Evolutionary conservation across 2,113 vertebrate species (phyloP).

Genomic region (Furnarius figulus): DNA sequence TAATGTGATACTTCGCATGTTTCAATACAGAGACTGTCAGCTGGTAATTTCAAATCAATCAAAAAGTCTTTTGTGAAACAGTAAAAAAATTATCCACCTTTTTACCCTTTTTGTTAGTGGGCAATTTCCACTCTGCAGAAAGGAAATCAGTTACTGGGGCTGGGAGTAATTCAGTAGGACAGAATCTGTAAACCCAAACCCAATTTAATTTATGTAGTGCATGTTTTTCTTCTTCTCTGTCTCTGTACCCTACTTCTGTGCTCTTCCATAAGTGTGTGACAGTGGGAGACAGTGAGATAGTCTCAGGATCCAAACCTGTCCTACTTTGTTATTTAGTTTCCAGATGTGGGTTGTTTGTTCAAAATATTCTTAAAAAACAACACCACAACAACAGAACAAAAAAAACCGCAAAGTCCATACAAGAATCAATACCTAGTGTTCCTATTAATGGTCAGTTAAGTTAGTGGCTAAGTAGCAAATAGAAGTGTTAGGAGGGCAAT

Average conservation of each 20-base stretch:
- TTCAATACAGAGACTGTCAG: not conserved
- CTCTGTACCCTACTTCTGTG: not conserved
- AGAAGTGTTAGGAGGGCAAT: not conserved
- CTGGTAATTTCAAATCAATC: slow-evolving; percentile 2
- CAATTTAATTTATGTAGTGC: not conserved
- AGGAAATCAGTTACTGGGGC: not conserved
- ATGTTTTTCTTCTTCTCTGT: not conserved
- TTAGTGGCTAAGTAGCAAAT: not conserved
- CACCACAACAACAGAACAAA: not conserved
- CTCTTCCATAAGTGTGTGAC: fast-evolving
- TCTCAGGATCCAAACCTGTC: not conserved
- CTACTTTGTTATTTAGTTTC: not conserved
- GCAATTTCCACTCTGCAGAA: not conserved
- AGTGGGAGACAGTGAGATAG: fast-evolving
- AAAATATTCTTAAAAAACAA: not conserved
- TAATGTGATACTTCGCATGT: not conserved
- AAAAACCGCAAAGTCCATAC: not conserved
- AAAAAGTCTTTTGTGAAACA: not conserved
- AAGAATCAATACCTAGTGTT: not conserved
- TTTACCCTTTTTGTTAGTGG: not conserved
- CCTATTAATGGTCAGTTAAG: not conserved
- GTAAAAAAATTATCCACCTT: not conserved
- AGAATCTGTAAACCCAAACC: not conserved
- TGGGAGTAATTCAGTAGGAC: not conserved
- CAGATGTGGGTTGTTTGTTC: not conserved